Evolutionary conservation across 2,113 vertebrate genomes (phyloP).

Genomic region (Pelvicachromis taeniatus): DNA sequence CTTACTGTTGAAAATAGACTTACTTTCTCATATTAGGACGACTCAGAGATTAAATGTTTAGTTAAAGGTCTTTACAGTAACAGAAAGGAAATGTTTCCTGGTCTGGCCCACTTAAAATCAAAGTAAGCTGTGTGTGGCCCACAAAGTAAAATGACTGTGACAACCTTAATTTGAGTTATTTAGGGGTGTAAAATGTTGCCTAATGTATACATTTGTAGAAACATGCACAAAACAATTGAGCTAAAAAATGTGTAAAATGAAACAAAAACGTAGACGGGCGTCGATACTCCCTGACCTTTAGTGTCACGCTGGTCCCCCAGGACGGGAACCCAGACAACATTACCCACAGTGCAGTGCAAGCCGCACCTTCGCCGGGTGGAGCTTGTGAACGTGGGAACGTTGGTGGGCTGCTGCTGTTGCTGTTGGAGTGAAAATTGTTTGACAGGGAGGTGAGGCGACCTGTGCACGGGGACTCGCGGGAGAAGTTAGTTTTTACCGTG

Average conservation of each 20-base stretch:
- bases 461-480: not conserved
- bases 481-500: slow-evolving; percentile 47
- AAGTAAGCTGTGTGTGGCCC: not conserved
- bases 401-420: slow-evolving; percentile 11
- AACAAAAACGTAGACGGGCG: not conserved
- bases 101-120: not conserved
- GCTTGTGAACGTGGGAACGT: slow-evolving; percentile 65
- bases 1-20: not conserved
- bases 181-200: not conserved
- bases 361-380: slow-evolving; percentile 68
- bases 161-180: not conserved
- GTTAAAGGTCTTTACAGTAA: not conserved
- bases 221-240: not conserved
- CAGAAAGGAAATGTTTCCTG: not conserved
- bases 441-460: slow-evolving; percentile 54
- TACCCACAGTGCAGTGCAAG: slow-evolving; percentile 56
- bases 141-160: not conserved
- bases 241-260: not conserved
- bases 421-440: slow-evolving; percentile 57
- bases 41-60: not conserved
- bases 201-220: not conserved
- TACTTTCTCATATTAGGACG: not conserved
- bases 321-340: slow-evolving; percentile 22
- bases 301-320: not conserved
- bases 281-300: not conserved